A percentile compares a stretch with the other conserved stretches of the same genome.
Conservation (phyloP, 2,797 vertebrate genomes). For the Squalus acanthias region DNA sequence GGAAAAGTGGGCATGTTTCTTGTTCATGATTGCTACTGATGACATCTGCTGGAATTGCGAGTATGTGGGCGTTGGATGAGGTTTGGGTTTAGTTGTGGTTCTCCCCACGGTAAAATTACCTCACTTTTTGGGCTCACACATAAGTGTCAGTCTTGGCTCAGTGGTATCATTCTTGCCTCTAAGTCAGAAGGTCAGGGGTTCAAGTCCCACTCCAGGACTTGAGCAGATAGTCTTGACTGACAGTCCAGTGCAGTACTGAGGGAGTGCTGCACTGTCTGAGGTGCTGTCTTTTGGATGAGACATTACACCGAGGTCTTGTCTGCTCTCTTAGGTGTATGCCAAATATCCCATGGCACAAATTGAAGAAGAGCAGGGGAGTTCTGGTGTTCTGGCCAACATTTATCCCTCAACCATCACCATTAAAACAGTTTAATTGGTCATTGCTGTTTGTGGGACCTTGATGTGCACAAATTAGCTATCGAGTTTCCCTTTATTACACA, state of each 20-base stretch:
- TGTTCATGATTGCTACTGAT: not conserved
- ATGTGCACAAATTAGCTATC: not conserved
- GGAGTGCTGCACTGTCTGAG: not conserved
- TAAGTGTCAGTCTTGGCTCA: not conserved
- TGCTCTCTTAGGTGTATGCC: not conserved
- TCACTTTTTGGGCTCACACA: not conserved
- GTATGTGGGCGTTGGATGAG: not conserved
- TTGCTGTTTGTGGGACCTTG: not conserved
- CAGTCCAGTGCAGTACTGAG: not conserved
- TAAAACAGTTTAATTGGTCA: not conserved
- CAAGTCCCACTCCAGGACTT: not conserved
- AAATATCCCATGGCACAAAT: not conserved
- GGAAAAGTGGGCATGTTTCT: not conserved
- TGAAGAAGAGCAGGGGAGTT: not conserved
- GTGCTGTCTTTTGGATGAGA: not conserved
- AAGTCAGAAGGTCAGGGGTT: not conserved
- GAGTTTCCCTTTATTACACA: not conserved
- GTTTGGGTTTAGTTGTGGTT: not conserved
- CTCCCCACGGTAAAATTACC: not conserved
- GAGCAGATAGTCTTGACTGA: not conserved
- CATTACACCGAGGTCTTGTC: not conserved
- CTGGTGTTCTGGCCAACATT: not conserved
- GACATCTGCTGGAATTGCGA: not conserved
- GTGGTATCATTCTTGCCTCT: not conserved
- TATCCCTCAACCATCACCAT: not conserved